Evolutionary conservation across 2,113 vertebrate species (phyloP), one percentile per base, ranked within the genome.

Genomic region (Psammodynastes pulverulentus): DNA sequence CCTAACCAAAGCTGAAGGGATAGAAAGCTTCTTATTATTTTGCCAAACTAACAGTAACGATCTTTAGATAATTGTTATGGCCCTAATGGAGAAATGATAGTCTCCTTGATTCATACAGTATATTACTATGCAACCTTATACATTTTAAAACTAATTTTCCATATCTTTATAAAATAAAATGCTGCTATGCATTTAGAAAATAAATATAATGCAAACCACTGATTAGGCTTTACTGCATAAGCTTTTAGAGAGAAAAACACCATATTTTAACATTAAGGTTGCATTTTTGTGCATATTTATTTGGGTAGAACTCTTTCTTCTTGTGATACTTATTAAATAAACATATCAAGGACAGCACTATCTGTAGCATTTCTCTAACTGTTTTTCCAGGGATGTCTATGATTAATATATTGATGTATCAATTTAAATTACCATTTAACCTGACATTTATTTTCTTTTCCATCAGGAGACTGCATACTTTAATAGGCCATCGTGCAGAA

Each of bases 401-500:
- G 5, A 48, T 24, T 86, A 90, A 13, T 89, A n/a, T 43, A 4
- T 29, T 19, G 45, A 23, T 46, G 54, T 92, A 17, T 5, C 9
- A 21, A 5, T 26, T 1, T 67, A 58, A 72, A 21, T 13, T 89
- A 93, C 89, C 5, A 29, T 0, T 87, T 19, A 51, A 54, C 26
- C 48, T 89, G 51, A 85, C 34, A 88, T 8, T 84, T 56, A n/a
- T 92, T 52, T 0, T 92, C 12, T 86, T 90, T 89, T 54, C 72
- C 94, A 49, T 8, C 85, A 99, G 99, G 93, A 97, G 97, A 72
- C 92, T 98, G 53, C 97, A 98, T 93, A 98, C 96, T 91, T 96
- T 99, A 94, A 97, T 97, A 15, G 98, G 98, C 19, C 99, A 99
- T 94, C 94, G 95, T 19, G 99, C 97, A 43, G 99, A 99, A 96